phyloP scores from a whole-genome alignment of 2,113 vertebrate genomes.

The Piprites chloris region DNA sequence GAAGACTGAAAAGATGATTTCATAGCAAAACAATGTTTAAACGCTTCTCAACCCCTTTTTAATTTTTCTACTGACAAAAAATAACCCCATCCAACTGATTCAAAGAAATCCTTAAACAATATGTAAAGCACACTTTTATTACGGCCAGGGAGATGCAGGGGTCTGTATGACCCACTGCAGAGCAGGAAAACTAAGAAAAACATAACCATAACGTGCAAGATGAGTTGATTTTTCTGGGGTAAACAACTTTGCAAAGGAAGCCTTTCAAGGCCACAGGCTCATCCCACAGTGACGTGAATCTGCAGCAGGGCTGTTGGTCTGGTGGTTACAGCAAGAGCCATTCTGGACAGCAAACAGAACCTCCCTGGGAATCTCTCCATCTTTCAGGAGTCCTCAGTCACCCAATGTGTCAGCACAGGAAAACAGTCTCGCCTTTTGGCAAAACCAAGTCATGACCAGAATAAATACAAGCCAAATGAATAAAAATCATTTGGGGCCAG shows the following conservation, averaged over 20 bases:
- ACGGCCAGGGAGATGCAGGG: too few relatives aligned
- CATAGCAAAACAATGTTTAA: not conserved
- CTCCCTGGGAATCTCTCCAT: not conserved
- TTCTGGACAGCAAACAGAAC: not conserved
- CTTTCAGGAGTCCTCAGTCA: not conserved
- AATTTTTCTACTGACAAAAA: not conserved
- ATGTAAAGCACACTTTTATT: too few relatives aligned
- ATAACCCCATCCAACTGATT: too few relatives aligned
- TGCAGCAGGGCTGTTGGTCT: not conserved
- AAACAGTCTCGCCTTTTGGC: not conserved
- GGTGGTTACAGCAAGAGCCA: not conserved
- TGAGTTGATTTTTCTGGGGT: not conserved
- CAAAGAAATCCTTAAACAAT: too few relatives aligned
- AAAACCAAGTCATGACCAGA: not conserved
- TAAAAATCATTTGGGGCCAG: not conserved
- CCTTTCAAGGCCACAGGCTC: not conserved
- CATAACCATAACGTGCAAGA: not conserved
- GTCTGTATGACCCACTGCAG: not conserved
- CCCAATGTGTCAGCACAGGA: fast-evolving
- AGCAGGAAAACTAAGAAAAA: not conserved
- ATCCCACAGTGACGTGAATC: not conserved
- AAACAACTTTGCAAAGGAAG: not conserved
- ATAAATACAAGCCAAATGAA: not conserved
- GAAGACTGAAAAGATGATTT: not conserved
- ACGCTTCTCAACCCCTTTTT: not conserved